These are phyloP conservation scores for Mythimna vitellina DNA, from an alignment of 2,888 invertebrate species.

Conservation along the genomic window DNA sequence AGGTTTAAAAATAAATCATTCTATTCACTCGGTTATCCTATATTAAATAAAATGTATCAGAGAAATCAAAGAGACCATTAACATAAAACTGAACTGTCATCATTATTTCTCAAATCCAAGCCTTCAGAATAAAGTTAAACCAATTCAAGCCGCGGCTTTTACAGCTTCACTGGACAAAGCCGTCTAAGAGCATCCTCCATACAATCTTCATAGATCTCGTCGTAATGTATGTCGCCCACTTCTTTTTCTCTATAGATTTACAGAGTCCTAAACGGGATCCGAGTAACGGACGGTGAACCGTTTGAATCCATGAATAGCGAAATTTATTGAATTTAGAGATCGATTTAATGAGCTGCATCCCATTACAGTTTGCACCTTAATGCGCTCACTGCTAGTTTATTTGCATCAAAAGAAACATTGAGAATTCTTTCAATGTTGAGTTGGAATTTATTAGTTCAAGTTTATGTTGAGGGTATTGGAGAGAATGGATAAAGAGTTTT, in stretches of 20 bases:
- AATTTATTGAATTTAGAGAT: conserved; percentile 59
- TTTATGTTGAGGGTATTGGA: conserved; percentile 4
- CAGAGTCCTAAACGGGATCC: conserved; percentile 38
- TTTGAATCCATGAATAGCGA: conserved; percentile 59
- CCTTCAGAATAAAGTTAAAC: background rate
- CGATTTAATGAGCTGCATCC: conserved; percentile 54
- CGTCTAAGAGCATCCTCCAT: conserved; percentile 8
- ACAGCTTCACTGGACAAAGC: conserved; percentile 9
- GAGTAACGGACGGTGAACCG: conserved; percentile 51
- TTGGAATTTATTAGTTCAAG: conserved; percentile 27
- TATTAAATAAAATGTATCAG: background rate
- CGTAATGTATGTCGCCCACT: conserved; percentile 28
- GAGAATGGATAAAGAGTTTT: conserved; percentile 15
- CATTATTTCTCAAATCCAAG: conserved; percentile 1
- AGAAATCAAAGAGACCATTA: background rate
- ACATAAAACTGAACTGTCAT: background rate
- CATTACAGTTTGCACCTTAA: conserved; percentile 46
- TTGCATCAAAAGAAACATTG: conserved; percentile 45
- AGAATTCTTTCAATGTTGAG: conserved; percentile 36
- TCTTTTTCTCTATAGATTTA: conserved; percentile 27
- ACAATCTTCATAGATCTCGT: conserved; percentile 30
- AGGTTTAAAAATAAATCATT: too few species aligned
- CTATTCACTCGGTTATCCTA: too few species aligned
- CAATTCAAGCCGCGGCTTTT: conserved; percentile 11
- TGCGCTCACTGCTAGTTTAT: conserved; percentile 30